Percentiles rank a stretch among this genome's conserved stretches.
These are phyloP conservation scores for Delphinapterus leucas DNA, from an alignment of 2,113 vertebrate genomes.

Conservation along the genomic window DNA sequence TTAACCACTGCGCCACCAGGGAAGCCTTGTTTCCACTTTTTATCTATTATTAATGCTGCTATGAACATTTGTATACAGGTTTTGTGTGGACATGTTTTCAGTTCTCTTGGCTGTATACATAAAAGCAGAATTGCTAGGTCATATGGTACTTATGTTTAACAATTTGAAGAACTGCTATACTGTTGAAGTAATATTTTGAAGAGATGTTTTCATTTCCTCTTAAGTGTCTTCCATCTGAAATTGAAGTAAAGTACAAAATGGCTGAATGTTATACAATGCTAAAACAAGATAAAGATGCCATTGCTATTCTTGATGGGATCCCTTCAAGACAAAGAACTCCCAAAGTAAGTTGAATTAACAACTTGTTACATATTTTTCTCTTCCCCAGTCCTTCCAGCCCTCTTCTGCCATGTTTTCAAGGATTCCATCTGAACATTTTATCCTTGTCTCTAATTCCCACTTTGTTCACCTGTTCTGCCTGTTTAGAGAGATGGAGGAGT, in stretches of 20 bases:
- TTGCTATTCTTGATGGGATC: slow-evolving; percentile 96
- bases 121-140: not conserved
- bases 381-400: not conserved
- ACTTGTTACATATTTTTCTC: not conserved
- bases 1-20: too few species aligned
- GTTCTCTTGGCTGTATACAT: not conserved
- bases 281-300: slow-evolving; percentile 98
- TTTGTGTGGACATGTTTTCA: not conserved
- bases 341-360: slow-evolving; percentile 85
- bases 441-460: not conserved
- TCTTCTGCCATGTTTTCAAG: not conserved
- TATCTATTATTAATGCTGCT: not conserved
- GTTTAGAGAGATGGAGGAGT: not conserved
- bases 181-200: slow-evolving; percentile 23
- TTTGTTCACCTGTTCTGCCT: not conserved
- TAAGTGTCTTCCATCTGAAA: slow-evolving; percentile 96
- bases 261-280: slow-evolving; percentile 98
- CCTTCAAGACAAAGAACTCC: slow-evolving; percentile 97
- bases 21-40: not conserved
- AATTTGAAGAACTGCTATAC: not conserved
- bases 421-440: not conserved
- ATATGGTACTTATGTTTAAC: not conserved
- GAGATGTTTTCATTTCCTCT: slow-evolving; percentile 38
- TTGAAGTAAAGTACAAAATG: slow-evolving; percentile 99
- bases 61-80: not conserved